Evolutionary conservation across 2,113 vertebrate genomes (phyloP), one percentile per base, ranked within the genome.

Genomic region (Aphyosemion australe): DNA sequence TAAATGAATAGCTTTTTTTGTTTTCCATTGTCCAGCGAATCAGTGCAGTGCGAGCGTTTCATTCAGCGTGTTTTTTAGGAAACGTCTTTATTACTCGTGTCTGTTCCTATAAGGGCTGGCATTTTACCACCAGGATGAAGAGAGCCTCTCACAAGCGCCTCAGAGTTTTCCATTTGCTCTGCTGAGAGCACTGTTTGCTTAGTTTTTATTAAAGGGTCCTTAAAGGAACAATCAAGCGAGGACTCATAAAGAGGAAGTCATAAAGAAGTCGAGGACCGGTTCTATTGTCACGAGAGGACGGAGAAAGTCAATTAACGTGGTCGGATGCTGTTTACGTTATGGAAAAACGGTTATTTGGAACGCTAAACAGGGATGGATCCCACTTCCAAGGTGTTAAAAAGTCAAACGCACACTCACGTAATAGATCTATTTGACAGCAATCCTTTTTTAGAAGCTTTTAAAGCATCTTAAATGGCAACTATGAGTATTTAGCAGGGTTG

Each of bases 211-310:
- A 89, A 84, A 68, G 75, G 66, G 78, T 72, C 69, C 75, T 78
- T 80, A 71, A 86, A 72, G 77, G 64, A 69, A 72, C 66, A 78
- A 77, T 84, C 85, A 84, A 59, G 58, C 65, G 12, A 68, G 63
- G 69, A 62, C 81, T 78, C 83, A 63, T 79, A 84, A 87, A 85
- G 58, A 64, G 83, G 82, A 89, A 91, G 86, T 83, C 80, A 72
- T 90, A 90, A 89, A 89, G 80, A 71, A 87, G 86, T 77, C 61
- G 61, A 85, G 84, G 79, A 69, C 59, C 56, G 26, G 70, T 59
- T 62, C 74, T 50, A 80, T 84, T 86, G 87, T 90, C 74, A 68
- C 74, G 60, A 58, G 61, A 72, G 73, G 63, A 63, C 61, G 18
- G 61, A 72, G 83, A 87, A 87, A 87, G 86, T 88, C 71, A 82